Percentiles rank a stretch among this genome's conserved stretches.
Evolutionary conservation across 2,113 vertebrate genomes (phyloP).

Genomic region (Rhombomys opimus): DNA sequence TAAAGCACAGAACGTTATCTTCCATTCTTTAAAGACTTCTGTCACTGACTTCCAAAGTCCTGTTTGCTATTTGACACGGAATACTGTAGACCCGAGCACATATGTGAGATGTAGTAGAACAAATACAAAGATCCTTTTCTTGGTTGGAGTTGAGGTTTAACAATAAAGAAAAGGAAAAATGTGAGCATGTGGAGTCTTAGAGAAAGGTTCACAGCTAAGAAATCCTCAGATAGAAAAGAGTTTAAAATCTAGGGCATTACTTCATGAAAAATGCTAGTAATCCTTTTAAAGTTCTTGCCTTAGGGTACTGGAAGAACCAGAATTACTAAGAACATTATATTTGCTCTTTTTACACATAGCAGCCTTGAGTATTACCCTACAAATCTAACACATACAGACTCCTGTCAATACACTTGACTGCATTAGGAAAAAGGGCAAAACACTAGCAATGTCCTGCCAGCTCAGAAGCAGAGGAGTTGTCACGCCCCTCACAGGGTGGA

Average conservation of each 20-base stretch:
- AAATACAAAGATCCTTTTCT: neutral
- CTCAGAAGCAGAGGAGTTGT: neutral
- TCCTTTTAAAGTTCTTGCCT: neutral
- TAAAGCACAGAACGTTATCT: neutral
- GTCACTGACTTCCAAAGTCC: neutral
- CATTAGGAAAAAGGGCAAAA: neutral
- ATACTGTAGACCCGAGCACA: neutral
- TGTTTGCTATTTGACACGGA: neutral
- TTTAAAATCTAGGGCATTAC: neutral
- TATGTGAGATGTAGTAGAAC: accelerated
- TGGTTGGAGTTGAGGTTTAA: neutral
- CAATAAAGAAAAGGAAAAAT: neutral
- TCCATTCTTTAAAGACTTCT: neutral
- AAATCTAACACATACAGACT: neutral
- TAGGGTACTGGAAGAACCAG: neutral
- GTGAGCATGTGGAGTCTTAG: neutral
- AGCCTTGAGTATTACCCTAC: neutral
- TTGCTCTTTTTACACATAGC: neutral
- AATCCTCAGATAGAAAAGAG: neutral
- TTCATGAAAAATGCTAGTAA: neutral
- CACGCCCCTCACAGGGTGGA: neutral
- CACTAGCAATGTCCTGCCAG: neutral
- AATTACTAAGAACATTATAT: neutral
- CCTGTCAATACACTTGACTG: neutral
- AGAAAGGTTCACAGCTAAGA: neutral